Evolutionary conservation across 1,140 invertebrate species (phyloP), one percentile per base, ranked within the genome.

Genomic region (Diachasmimorpha longicaudata): DNA sequence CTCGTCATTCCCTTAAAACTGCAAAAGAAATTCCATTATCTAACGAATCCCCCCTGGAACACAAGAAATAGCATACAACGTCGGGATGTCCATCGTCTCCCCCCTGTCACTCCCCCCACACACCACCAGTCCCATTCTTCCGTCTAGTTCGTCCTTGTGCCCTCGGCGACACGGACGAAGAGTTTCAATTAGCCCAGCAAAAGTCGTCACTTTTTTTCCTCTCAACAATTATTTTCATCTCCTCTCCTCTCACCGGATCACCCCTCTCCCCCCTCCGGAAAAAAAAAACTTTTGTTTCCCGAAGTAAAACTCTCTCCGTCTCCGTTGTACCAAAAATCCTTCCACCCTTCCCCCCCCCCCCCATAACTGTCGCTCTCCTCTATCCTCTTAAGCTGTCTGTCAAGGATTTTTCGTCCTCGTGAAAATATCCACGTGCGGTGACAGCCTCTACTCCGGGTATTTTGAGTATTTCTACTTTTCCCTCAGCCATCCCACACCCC

Each of bases 301-400:
- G 48, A 52, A 52, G 52, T 58, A 23, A 36, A 31, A 31, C 31
- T 31, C 31, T 31, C 31, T 31, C 31, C 31, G 31, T 31, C 31
- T 31, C 31, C 31, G 2, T 31, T 6, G 2, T 31, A 31, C 31
- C 31, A 31, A 31, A 31, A 31, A 31, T 31, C 31, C 31, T 31
- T 31, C 31, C n/a, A n/a, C n/a, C n/a, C n/a, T n/a, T n/a, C n/a
- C 63, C 37, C 31, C 14, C 23, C 1, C 31, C 5, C 31, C 14
- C 36, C 2, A 68, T 16, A 68, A 16, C 58, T 31, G 58, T 63
- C 58, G 58, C 58, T 31, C 58, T 63, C 13, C 58, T 52, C 19
- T 63, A 68, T 68, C 66, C 66, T 68, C 66, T 68, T 37, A 68
- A 68, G 66, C 31, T 68, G 66, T 68, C 66, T 68, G 66, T 68